Percentiles rank a stretch among this genome's conserved stretches.
Conservation (phyloP, 2,888 invertebrate species). For the Leucoma salicis region DNA sequence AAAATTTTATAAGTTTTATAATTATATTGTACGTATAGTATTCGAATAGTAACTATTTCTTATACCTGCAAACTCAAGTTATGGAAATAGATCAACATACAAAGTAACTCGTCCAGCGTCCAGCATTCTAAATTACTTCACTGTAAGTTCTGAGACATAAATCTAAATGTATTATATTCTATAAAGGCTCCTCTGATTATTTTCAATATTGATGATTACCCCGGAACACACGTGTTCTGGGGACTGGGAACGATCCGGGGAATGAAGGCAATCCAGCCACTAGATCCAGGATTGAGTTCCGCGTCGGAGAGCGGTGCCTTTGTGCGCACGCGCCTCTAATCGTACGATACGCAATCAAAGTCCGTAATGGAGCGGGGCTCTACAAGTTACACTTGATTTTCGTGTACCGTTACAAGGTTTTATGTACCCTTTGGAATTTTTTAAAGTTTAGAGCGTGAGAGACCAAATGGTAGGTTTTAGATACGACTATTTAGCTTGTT, state of each 20-base stretch:
- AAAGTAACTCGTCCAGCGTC: too few species aligned
- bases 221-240: conserved; percentile 45
- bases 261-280: conserved; percentile 26
- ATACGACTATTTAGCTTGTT: neutral
- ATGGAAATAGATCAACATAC: too few species aligned
- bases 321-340: conserved; percentile 68
- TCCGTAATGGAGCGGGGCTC: conserved; percentile 43
- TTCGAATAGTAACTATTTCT: too few species aligned
- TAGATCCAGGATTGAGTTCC: conserved; percentile 48
- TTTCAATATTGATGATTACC: conserved; percentile 36
- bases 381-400: conserved; percentile 12
- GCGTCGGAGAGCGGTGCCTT: conserved; percentile 56
- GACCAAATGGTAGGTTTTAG: neutral
- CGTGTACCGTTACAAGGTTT: neutral
- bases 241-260: conserved; percentile 37
- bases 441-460: neutral
- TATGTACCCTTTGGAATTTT: neutral
- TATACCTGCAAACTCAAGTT: too few species aligned
- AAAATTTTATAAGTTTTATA: too few species aligned
- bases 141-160: neutral
- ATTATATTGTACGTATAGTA: too few species aligned
- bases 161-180: neutral
- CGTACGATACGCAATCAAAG: conserved; percentile 64
- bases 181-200: conserved; percentile 17
- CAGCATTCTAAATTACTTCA: neutral